Conservation (phyloP, 2,113 vertebrate species). For the Oncorhynchus clarkii region DNA sequence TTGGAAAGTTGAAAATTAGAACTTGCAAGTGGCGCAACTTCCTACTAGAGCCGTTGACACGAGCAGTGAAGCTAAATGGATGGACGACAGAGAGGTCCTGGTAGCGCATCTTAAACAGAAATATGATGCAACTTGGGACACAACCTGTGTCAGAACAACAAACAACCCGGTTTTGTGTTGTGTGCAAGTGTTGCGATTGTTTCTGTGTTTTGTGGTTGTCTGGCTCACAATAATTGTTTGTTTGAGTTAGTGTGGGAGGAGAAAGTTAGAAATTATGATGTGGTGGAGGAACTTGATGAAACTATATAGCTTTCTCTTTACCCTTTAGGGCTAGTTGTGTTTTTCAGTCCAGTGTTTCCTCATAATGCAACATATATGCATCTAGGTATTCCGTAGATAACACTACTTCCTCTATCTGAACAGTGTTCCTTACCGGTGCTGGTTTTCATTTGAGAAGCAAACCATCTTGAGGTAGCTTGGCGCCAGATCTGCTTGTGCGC, state of each 20-base stretch:
- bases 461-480: no score
- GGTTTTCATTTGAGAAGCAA: no score
- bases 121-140: no score
- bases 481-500: no score
- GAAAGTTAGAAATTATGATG: not conserved
- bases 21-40: not conserved
- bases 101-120: no score
- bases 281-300: not conserved
- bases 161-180: not conserved
- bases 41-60: not conserved
- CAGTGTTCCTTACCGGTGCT: no score
- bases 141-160: not conserved
- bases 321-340: not conserved
- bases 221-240: conserved; percentile 1
- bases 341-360: not conserved
- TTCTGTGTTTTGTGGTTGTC: conserved; percentile 3
- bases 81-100: no score
- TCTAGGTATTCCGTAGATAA: not conserved
- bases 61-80: not conserved
- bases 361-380: not conserved
- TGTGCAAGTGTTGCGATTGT: not conserved
- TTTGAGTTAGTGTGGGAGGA: conserved; percentile 6
- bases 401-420: no score
- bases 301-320: not conserved
- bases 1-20: not conserved